Evolutionary conservation across 1,140 invertebrate species (phyloP).

Genomic region (Bursaphelenchus mucronatus): DNA sequence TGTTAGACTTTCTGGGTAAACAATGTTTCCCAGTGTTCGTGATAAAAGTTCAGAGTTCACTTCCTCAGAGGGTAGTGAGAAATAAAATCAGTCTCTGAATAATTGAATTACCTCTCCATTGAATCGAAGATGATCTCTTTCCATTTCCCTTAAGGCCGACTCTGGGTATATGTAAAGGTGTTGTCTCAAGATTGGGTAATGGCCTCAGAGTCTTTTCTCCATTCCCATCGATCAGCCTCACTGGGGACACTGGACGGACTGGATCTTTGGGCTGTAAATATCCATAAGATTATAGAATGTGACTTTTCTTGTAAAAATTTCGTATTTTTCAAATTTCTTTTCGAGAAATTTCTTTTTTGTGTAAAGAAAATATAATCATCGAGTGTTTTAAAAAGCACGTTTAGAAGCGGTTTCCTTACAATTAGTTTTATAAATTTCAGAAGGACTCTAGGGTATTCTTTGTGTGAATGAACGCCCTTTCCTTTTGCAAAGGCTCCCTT

Average conservation of each 20-base stretch:
- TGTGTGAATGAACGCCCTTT: slow-evolving; percentile 8
- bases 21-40: background rate
- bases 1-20: background rate
- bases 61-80: background rate
- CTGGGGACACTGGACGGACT: slow-evolving; percentile 31
- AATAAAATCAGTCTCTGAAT: background rate
- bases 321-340: no score
- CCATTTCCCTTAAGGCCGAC: slow-evolving; percentile 19
- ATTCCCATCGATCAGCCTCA: slow-evolving; percentile 17
- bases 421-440: background rate
- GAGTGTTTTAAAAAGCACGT: no score
- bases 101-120: slow-evolving; percentile 12
- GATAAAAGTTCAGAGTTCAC: background rate
- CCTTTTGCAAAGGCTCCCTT: background rate
- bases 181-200: slow-evolving; percentile 29
- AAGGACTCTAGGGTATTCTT: background rate
- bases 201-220: slow-evolving; percentile 29
- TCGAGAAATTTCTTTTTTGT: no score
- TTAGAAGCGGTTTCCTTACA: no score
- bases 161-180: slow-evolving; percentile 31
- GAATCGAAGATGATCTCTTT: slow-evolving; percentile 20
- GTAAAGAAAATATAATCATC: no score
- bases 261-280: slow-evolving; percentile 24
- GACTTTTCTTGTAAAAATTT: no score
- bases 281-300: no score